A percentile compares a stretch with the other conserved stretches of the same genome.
These are phyloP conservation scores for Sebastes vulpes DNA, from an alignment of 2,797 vertebrate genomes.

Conservation along the genomic window DNA sequence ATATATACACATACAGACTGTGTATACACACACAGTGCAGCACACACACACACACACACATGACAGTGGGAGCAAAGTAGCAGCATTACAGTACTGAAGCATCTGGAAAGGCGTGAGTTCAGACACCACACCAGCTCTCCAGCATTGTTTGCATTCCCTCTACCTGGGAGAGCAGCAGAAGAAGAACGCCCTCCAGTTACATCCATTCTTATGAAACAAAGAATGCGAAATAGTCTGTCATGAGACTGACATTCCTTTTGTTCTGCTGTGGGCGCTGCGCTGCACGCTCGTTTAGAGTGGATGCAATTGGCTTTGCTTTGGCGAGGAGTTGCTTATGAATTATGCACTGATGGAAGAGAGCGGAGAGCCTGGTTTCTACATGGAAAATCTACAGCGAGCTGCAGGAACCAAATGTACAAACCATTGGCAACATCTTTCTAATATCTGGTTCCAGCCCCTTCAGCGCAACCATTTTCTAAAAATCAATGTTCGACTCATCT, in stretches of 20 bases:
- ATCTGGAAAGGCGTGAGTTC: conserved; percentile 52
- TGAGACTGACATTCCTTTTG: conserved; percentile 65
- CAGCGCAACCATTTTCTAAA: background rate
- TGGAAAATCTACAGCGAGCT: conserved; percentile 15
- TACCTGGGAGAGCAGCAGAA: conserved; percentile 67
- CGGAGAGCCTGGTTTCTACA: conserved; percentile 13
- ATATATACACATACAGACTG: conserved; percentile 75
- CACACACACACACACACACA: conserved; percentile 28
- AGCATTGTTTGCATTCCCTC: conserved; percentile 67
- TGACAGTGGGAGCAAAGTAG: conserved; percentile 56
- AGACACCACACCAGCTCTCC: conserved; percentile 57
- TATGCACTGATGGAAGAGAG: conserved; percentile 66
- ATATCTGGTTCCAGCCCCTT: conserved; percentile 13
- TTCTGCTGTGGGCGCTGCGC: conserved; percentile 49
- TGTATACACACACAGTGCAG: conserved; percentile 20
- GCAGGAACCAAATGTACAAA: conserved; percentile 28
- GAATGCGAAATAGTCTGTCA: conserved; percentile 49
- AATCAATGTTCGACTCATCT: conserved; percentile 16
- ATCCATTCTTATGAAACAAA: conserved; percentile 63
- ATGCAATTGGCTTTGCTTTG: conserved; percentile 62
- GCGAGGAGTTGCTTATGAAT: conserved; percentile 67
- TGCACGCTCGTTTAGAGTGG: conserved; percentile 50
- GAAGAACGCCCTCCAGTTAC: conserved; percentile 64
- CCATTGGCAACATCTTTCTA: conserved; percentile 17
- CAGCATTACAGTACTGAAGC: conserved; percentile 51